These are phyloP conservation scores for Stichopus horrens DNA, from an alignment of 53 echinoderm and acorn worm genomes.

Conservation along the genomic window DNA sequence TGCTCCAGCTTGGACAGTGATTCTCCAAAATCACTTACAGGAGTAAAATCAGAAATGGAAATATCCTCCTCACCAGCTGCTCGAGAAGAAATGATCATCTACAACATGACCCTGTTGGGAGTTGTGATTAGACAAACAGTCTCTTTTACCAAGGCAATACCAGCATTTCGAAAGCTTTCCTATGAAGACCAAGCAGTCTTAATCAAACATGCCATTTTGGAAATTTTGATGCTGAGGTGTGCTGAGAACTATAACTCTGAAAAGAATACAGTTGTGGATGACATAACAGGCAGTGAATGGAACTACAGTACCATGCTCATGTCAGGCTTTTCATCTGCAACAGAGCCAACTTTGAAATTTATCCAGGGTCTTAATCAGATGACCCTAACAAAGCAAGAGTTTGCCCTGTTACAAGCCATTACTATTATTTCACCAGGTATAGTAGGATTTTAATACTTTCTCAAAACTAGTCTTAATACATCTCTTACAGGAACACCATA, in stretches of 20 bases:
- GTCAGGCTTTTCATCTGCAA: slow-evolving; percentile 91
- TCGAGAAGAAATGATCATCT: slow-evolving; percentile 78
- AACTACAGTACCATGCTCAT: slow-evolving; percentile 87
- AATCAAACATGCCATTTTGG: slow-evolving; percentile 95
- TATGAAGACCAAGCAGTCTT: slow-evolving; percentile 99
- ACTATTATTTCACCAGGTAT: slow-evolving; percentile 96
- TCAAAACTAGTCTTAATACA: too few species aligned
- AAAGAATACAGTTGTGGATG: slow-evolving; percentile 88
- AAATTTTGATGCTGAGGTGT: slow-evolving; percentile 92
- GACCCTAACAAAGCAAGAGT: slow-evolving; percentile 77
- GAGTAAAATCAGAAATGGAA: slow-evolving; percentile 23
- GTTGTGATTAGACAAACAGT: slow-evolving; percentile 97
- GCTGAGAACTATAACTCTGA: slow-evolving; percentile 96
- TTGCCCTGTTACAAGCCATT: slow-evolving; percentile 91
- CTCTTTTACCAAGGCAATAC: slow-evolving; percentile 97
- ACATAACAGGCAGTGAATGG: slow-evolving; percentile 99
- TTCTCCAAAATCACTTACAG: slow-evolving; percentile 22
- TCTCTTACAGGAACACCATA: too few species aligned
- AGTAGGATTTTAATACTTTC: not conserved
- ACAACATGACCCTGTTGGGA: slow-evolving; percentile 93
- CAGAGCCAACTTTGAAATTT: slow-evolving; percentile 90
- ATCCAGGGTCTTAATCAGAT: slow-evolving; percentile 89
- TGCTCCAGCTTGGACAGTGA: slow-evolving; percentile 46
- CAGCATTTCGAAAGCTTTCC: slow-evolving; percentile 83
- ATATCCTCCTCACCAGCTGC: slow-evolving; percentile 10